phyloP scores from a whole-genome alignment of 2,797 vertebrate species.

The Dallia pectoralis region DNA sequence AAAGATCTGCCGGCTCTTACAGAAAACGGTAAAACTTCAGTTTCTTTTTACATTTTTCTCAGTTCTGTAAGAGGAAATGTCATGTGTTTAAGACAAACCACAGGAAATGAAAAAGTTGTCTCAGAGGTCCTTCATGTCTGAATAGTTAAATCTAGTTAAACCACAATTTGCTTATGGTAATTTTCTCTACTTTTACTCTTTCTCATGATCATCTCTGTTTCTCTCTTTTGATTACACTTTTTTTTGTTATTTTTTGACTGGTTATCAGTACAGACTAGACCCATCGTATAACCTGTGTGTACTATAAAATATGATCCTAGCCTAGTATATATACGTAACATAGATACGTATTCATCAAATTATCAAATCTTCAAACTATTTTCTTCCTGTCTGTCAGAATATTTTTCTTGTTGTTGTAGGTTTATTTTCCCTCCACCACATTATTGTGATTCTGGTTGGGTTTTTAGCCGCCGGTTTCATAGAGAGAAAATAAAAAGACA shows the following conservation, averaged over 20 bases:
- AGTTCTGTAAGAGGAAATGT: constrained; percentile 24
- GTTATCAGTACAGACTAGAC: not conserved
- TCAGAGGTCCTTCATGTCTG: constrained; percentile 29
- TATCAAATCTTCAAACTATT: not conserved
- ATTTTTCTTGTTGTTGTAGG: not conserved
- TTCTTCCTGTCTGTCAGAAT: not conserved
- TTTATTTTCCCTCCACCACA: not conserved
- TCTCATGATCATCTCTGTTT: not conserved
- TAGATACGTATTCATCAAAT: too few species aligned
- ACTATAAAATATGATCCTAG: not conserved
- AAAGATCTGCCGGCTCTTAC: not conserved
- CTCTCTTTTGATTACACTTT: not conserved
- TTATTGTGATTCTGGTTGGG: not conserved
- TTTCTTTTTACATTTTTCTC: not conserved
- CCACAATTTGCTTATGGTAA: not conserved
- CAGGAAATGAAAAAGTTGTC: constrained; percentile 32
- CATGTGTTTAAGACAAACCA: constrained; percentile 27
- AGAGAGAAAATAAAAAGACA: not conserved
- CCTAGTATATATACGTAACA: too few species aligned
- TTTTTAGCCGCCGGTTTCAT: not conserved
- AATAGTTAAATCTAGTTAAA: constrained; percentile 20
- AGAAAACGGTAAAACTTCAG: not conserved
- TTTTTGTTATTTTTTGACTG: not conserved
- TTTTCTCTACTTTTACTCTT: not conserved
- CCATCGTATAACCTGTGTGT: not conserved